Percentiles rank a stretch among this genome's conserved stretches.
These are phyloP conservation scores for Epinotia ramella DNA, from an alignment of 2,888 invertebrate species.

Conservation along the genomic window DNA sequence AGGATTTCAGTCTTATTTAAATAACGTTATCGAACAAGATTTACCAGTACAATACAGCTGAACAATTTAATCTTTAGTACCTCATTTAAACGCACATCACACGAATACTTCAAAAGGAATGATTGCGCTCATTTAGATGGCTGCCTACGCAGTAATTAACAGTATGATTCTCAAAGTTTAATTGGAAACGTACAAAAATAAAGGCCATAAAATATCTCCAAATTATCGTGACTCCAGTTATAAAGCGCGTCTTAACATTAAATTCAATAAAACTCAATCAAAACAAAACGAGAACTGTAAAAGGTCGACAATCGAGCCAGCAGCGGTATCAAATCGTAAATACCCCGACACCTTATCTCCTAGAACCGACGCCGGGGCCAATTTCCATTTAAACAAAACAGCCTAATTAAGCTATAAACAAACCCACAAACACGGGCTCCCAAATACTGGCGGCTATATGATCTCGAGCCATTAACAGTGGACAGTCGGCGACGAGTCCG, in stretches of 20 bases:
- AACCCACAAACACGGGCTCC: slow-evolving; percentile 80
- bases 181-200: slow-evolving; percentile 43
- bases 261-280: slow-evolving; percentile 62
- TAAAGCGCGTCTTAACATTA: slow-evolving; percentile 45
- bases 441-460: slow-evolving; percentile 74
- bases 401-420: slow-evolving; percentile 85
- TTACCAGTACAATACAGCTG: slow-evolving; percentile 43
- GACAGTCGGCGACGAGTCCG: slow-evolving; percentile 81
- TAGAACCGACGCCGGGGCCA: slow-evolving; percentile 73
- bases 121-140: slow-evolving; percentile 33
- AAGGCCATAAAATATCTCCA: slow-evolving; percentile 42
- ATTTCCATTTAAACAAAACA: slow-evolving; percentile 82
- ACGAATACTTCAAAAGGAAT: slow-evolving; percentile 27
- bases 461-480: slow-evolving; percentile 82
- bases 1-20: slow-evolving; percentile 83
- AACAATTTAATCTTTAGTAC: slow-evolving; percentile 45
- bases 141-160: slow-evolving; percentile 43
- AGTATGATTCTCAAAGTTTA: slow-evolving; percentile 37
- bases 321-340: slow-evolving; percentile 78
- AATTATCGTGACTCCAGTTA: slow-evolving; percentile 44
- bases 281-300: slow-evolving; percentile 69
- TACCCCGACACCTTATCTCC: slow-evolving; percentile 82
- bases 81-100: slow-evolving; percentile 39
- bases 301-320: slow-evolving; percentile 59
- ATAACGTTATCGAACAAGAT: slow-evolving; percentile 72